phyloP scores from a whole-genome alignment of 2,113 vertebrate genomes.

The Abramis brama region DNA sequence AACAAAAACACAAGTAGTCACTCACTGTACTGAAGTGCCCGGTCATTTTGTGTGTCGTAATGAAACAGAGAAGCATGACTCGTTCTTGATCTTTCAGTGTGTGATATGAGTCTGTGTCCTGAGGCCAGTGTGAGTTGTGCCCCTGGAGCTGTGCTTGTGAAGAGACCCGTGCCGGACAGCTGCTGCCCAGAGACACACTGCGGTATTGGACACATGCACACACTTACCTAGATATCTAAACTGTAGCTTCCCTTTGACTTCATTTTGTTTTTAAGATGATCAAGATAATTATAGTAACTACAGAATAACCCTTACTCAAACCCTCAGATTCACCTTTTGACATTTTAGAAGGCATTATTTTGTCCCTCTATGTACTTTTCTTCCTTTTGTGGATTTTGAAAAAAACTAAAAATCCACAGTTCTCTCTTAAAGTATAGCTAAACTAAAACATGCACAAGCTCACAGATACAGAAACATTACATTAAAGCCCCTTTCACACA shows the following conservation, averaged over 20 bases:
- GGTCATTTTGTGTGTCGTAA: neutral
- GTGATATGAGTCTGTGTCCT: conserved; percentile 87
- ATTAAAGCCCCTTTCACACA: neutral
- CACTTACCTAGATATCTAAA: conserved; percentile 7
- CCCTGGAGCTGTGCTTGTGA: conserved; percentile 81
- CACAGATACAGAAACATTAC: neutral
- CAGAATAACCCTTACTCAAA: neutral
- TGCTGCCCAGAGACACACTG: conserved; percentile 91
- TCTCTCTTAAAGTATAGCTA: neutral
- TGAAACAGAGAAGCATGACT: neutral
- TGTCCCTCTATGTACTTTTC: neutral
- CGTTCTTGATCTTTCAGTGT: conserved; percentile 76
- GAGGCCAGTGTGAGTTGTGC: conserved; percentile 79
- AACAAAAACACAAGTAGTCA: neutral
- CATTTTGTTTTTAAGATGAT: neutral
- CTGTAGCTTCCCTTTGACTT: neutral
- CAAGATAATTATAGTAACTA: conserved; percentile 3
- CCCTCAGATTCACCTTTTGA: neutral
- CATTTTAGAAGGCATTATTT: neutral
- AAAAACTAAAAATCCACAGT: neutral
- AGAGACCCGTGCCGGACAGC: conserved; percentile 76
- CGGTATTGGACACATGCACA: conserved; percentile 76
- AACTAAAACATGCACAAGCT: neutral
- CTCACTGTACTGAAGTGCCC: neutral
- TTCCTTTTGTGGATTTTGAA: neutral